A percentile compares a stretch with the other conserved stretches of the same genome.
Evolutionary conservation across 2,888 invertebrate genomes (phyloP).

Genomic region (Clunio marinus): DNA sequence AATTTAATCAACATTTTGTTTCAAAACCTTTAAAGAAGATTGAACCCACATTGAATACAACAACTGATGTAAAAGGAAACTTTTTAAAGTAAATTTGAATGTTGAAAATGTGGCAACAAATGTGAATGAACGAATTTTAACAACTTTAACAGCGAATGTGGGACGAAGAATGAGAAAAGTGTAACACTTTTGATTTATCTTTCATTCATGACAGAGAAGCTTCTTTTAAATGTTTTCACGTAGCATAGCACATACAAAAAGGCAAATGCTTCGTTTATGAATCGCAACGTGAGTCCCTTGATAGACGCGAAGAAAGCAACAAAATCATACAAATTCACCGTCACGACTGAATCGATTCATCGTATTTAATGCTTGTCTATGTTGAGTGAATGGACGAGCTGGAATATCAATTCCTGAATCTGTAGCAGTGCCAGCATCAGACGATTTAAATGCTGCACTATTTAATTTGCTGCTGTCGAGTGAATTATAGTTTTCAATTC

Average conservation of each 20-base stretch:
- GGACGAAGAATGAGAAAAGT: no score
- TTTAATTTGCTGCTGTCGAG: background rate
- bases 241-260: no score
- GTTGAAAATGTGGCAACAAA: no score
- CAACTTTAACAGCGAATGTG: no score
- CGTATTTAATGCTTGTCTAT: background rate
- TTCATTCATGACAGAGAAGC: background rate
- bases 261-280: no score
- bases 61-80: no score
- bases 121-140: no score
- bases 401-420: conserved; percentile 30
- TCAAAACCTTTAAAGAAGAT: no score
- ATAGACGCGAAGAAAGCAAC: background rate
- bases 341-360: conserved; percentile 30
- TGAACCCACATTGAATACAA: no score
- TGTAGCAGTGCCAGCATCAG: background rate
- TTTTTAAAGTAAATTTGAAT: no score
- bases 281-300: background rate
- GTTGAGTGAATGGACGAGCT: background rate
- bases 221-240: background rate
- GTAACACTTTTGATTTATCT: background rate
- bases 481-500: conserved; percentile 10
- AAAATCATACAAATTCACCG: conserved; percentile 25
- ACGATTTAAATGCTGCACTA: background rate
- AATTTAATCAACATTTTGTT: no score